Conservation (phyloP, 2,888 invertebrate genomes). For the Philaethria dido region DNA sequence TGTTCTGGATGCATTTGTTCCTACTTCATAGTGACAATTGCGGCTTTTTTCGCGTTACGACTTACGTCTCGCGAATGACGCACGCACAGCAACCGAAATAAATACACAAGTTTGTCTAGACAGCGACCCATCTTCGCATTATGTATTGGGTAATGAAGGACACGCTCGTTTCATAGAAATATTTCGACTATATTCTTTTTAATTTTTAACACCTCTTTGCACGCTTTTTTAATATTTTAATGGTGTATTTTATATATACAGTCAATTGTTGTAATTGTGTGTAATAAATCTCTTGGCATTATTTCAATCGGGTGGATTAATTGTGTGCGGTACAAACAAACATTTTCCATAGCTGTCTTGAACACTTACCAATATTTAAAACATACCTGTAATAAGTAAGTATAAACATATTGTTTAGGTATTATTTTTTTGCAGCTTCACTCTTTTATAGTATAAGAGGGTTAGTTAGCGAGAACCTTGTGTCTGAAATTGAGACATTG, state of each 20-base stretch:
- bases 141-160: conserved; percentile 41
- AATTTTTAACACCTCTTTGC: background rate
- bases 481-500: no score
- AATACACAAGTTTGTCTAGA: conserved; percentile 61
- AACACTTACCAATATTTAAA: no score
- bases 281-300: no score
- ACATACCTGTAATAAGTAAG: no score
- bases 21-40: conserved; percentile 48
- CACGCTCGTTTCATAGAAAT: conserved; percentile 14
- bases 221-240: background rate
- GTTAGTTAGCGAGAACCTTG: no score
- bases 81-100: conserved; percentile 65
- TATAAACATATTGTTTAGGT: no score
- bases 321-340: no score
- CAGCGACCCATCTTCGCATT: conserved; percentile 31
- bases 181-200: background rate
- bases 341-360: no score
- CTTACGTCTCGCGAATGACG: conserved; percentile 70
- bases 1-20: conserved; percentile 40
- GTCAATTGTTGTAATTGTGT: background rate
- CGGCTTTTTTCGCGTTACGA: conserved; percentile 64
- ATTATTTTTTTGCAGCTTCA: no score
- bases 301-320: no score
- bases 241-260: background rate
- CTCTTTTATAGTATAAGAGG: no score